Evolutionary conservation across 2,113 vertebrate species (phyloP).

Genomic region (Balaeniceps rex): DNA sequence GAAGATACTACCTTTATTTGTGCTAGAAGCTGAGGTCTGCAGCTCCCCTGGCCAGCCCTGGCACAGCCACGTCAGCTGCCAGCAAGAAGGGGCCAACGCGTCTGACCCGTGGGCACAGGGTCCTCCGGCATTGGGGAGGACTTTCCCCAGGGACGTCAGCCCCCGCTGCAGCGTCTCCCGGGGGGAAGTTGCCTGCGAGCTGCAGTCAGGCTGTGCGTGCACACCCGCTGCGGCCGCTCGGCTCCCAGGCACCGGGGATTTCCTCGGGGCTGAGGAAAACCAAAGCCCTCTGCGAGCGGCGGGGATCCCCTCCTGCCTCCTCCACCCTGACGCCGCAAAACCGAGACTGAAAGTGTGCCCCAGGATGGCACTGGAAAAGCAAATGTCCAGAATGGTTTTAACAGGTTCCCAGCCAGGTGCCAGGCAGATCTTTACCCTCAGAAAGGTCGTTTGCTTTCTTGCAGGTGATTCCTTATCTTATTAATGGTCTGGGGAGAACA

Average conservation of each 20-base stretch:
- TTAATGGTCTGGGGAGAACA: too few species aligned
- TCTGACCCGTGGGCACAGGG: background rate
- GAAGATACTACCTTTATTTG: background rate
- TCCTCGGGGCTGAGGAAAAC: background rate
- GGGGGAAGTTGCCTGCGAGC: background rate
- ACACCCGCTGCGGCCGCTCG: fast-evolving
- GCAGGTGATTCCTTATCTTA: background rate
- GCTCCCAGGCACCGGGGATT: background rate
- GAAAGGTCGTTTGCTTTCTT: background rate
- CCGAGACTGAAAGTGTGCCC: background rate
- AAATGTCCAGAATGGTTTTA: background rate
- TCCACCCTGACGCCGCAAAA: background rate
- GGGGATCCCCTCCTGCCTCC: background rate
- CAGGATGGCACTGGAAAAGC: background rate
- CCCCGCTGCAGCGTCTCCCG: background rate
- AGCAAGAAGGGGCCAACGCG: background rate
- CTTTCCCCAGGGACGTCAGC: background rate
- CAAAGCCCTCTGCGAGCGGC: fast-evolving
- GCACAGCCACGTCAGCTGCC: background rate
- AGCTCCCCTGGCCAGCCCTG: background rate
- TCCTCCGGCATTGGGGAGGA: background rate
- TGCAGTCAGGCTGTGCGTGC: background rate
- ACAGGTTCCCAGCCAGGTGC: background rate
- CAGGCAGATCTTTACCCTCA: background rate
- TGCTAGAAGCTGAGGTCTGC: background rate